Conservation (phyloP, 1,140 invertebrate genomes). For the Dinoponera quadriceps region DNA sequence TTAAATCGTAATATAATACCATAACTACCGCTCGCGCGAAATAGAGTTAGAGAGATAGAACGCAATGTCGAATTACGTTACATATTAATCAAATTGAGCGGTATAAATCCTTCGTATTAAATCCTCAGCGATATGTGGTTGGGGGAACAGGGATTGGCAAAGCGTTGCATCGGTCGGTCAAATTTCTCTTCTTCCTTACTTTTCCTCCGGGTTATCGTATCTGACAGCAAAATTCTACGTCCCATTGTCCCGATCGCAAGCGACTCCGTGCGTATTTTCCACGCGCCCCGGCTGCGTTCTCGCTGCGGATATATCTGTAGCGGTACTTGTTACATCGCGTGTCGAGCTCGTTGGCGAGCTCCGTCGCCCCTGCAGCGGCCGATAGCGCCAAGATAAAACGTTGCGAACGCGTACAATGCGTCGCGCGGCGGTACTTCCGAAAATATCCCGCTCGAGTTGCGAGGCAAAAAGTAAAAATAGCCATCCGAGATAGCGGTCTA, state of each 20-base stretch:
- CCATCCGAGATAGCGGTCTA: slow-evolving; percentile 37
- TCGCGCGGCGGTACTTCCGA: slow-evolving; percentile 61
- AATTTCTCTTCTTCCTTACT: no score
- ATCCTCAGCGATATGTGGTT: background rate
- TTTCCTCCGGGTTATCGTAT: no score
- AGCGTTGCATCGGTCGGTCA: no score
- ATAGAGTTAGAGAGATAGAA: slow-evolving; percentile 10
- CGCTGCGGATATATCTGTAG: background rate
- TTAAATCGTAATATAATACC: slow-evolving; percentile 17
- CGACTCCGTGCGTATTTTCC: background rate
- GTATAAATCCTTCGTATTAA: slow-evolving; percentile 5
- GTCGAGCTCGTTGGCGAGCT: slow-evolving; percentile 16
- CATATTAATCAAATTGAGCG: background rate
- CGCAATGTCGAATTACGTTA: background rate
- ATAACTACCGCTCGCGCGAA: slow-evolving; percentile 3
- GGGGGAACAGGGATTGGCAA: background rate
- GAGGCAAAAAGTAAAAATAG: slow-evolving; percentile 35
- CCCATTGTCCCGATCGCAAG: no score
- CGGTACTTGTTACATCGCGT: slow-evolving; percentile 12
- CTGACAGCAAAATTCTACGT: background rate
- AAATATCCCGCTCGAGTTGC: slow-evolving; percentile 62
- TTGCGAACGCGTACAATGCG: slow-evolving; percentile 40
- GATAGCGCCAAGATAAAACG: slow-evolving; percentile 55
- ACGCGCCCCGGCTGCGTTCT: background rate
- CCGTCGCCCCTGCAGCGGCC: background rate